These are phyloP conservation scores for Machimus rusticus DNA, from an alignment of 2,888 invertebrate genomes.

Conservation along the genomic window DNA sequence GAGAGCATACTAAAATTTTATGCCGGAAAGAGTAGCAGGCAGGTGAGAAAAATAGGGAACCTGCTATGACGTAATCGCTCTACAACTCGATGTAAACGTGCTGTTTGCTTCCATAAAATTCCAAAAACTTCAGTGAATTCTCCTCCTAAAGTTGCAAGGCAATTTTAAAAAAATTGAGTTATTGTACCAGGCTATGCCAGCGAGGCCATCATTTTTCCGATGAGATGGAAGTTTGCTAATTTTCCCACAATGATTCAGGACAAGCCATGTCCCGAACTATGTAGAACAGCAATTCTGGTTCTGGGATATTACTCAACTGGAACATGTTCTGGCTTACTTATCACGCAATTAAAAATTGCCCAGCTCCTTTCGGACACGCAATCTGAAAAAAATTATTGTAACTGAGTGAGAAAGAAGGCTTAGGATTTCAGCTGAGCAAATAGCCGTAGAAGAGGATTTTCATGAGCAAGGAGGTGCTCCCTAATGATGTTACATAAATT, in stretches of 20 bases:
- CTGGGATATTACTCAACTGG: neutral
- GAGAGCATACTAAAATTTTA: slow-evolving; percentile 8
- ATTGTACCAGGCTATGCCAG: neutral
- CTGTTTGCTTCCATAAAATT: neutral
- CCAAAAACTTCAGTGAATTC: neutral
- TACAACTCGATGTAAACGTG: neutral
- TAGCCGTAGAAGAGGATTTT: neutral
- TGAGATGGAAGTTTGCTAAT: neutral
- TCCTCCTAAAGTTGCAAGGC: neutral
- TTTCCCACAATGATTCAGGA: neutral
- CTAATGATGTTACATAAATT: neutral
- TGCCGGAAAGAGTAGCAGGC: neutral
- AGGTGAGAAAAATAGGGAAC: neutral
- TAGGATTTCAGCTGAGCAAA: neutral
- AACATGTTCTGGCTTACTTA: neutral
- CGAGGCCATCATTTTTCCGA: neutral
- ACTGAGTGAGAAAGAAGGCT: neutral
- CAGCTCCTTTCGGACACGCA: neutral
- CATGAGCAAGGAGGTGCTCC: neutral
- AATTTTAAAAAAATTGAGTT: neutral
- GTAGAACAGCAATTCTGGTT: neutral
- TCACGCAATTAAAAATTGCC: neutral
- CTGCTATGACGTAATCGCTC: neutral
- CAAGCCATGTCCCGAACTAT: neutral
- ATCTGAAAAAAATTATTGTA: neutral